These are phyloP conservation scores for Pandemis cinnamomeana DNA, from an alignment of 2,888 invertebrate genomes.

Conservation along the genomic window DNA sequence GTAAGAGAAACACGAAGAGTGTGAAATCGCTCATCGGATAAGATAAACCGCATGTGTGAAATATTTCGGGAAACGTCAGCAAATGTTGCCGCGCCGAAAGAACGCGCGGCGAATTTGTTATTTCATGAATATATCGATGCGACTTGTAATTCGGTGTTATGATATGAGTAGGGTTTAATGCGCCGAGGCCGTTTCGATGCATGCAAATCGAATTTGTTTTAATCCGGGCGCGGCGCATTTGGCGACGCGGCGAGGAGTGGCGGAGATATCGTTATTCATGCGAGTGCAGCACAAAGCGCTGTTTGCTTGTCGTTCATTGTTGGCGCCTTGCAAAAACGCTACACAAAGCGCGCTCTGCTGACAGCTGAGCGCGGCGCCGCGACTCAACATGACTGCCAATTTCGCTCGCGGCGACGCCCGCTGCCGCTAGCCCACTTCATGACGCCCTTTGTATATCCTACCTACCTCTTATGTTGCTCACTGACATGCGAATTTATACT, in stretches of 20 bases:
- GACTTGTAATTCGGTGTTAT: conserved; percentile 43
- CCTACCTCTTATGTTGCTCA: not conserved
- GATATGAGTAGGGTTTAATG: conserved; percentile 50
- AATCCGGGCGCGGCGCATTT: conserved; percentile 70
- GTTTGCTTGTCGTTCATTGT: conserved; percentile 81
- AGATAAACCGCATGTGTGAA: conserved; percentile 57
- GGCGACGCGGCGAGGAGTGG: conserved; percentile 58
- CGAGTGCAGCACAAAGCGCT: conserved; percentile 69
- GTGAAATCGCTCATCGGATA: conserved; percentile 69
- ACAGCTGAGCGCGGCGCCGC: conserved; percentile 66
- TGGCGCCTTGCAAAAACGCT: conserved; percentile 65
- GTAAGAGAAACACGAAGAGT: conserved; percentile 67
- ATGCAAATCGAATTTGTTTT: conserved; percentile 76
- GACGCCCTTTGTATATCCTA: conserved; percentile 1
- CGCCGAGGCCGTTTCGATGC: conserved; percentile 51
- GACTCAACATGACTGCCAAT: conserved; percentile 32
- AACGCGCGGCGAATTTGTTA: conserved; percentile 52
- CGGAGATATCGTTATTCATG: conserved; percentile 76
- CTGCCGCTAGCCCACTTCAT: conserved; percentile 8
- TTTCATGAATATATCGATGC: conserved; percentile 39
- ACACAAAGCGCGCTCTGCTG: conserved; percentile 67
- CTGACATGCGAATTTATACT: not conserved
- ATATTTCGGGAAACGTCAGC: conserved; percentile 52
- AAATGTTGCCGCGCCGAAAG: conserved; percentile 47
- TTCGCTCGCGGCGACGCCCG: conserved; percentile 30